Conservation (phyloP, 2,888 invertebrate species). For the Morinoia aosen region DNA sequence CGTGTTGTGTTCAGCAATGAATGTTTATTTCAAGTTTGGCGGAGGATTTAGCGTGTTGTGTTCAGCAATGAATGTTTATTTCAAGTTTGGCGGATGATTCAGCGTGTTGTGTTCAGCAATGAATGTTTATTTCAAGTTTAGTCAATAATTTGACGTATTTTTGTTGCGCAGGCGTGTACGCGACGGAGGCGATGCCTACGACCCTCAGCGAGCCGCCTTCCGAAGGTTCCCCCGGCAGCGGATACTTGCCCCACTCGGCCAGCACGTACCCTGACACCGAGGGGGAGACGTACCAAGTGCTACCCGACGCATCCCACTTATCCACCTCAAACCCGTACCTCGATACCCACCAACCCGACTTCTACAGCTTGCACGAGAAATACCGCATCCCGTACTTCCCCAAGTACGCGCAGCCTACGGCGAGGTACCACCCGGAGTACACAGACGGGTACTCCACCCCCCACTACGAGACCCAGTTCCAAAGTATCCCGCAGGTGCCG, state of each 20-base stretch:
- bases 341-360: slow-evolving; percentile 64
- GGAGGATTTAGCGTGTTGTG: not conserved
- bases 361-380: slow-evolving; percentile 64
- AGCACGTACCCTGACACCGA: slow-evolving; percentile 61
- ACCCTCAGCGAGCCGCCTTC: slow-evolving; percentile 64
- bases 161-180: not conserved
- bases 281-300: slow-evolving; percentile 62
- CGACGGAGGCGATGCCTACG: slow-evolving; percentile 4
- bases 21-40: too few relatives aligned
- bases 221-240: slow-evolving; percentile 66
- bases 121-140: not conserved
- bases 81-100: not conserved
- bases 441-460: slow-evolving; percentile 66
- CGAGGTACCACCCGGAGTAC: slow-evolving; percentile 66
- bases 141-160: not conserved
- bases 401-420: slow-evolving; percentile 65
- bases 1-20: too few relatives aligned
- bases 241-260: slow-evolving; percentile 56
- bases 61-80: not conserved
- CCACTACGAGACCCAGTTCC: slow-evolving; percentile 75
- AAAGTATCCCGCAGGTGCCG: slow-evolving; percentile 79
- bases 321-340: slow-evolving; percentile 62
- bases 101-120: not conserved
- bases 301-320: slow-evolving; percentile 62
- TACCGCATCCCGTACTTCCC: slow-evolving; percentile 64